A percentile compares a stretch with the other conserved stretches of the same genome.
Conservation (phyloP, 2,888 invertebrate species). For the Philopedon plagiatum region DNA sequence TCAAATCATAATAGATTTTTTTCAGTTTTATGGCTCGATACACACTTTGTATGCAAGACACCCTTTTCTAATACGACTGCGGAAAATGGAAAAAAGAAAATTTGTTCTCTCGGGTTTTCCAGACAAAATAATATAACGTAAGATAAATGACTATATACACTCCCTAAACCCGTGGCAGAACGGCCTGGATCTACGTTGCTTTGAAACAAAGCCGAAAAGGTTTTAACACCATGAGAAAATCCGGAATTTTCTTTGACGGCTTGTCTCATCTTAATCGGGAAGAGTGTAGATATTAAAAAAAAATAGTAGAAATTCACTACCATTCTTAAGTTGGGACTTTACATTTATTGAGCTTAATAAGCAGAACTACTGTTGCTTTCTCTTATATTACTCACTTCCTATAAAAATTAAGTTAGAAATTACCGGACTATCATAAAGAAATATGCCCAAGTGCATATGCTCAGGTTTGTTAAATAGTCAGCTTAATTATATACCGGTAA, state of each 20-base stretch:
- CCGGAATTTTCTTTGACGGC: constrained; percentile 61
- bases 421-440: too few relatives aligned
- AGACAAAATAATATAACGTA: constrained; percentile 54
- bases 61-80: constrained; percentile 25
- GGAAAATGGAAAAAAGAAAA: constrained; percentile 33
- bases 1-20: constrained; percentile 16
- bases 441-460: too few relatives aligned
- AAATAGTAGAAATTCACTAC: neutral
- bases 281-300: neutral
- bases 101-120: constrained; percentile 27
- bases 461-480: too few relatives aligned
- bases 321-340: too few relatives aligned
- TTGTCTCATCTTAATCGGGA: constrained; percentile 64
- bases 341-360: too few relatives aligned
- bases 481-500: too few relatives aligned
- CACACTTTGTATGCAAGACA: constrained; percentile 25
- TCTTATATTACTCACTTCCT: too few relatives aligned
- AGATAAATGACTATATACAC: constrained; percentile 55
- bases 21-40: constrained; percentile 11
- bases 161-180: constrained; percentile 34
- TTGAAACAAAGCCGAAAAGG: constrained; percentile 55
- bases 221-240: constrained; percentile 57
- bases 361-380: too few relatives aligned
- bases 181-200: constrained; percentile 45
- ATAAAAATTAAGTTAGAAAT: too few relatives aligned